phyloP scores from a whole-genome alignment of 1,140 invertebrate species.

The Drosophila prosaltans region DNA sequence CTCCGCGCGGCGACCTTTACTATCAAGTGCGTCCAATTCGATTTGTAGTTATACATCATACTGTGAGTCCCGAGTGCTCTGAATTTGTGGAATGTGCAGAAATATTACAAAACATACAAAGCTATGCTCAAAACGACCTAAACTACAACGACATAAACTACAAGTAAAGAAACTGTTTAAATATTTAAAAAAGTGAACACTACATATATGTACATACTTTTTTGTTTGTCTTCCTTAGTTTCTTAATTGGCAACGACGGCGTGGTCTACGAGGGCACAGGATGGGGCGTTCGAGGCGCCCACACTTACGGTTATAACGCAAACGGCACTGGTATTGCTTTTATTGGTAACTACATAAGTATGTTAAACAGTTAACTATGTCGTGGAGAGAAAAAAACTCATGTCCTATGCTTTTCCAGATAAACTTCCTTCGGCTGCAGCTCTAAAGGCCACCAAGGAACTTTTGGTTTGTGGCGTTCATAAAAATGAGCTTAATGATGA shows the following conservation, averaged over 20 bases:
- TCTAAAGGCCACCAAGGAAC: slow-evolving; percentile 85
- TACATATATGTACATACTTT: no score
- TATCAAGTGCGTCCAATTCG: slow-evolving; percentile 85
- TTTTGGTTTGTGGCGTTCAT: slow-evolving; percentile 86
- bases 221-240: slow-evolving; percentile 83
- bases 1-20: slow-evolving; percentile 83
- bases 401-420: slow-evolving; percentile 80
- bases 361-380: slow-evolving; percentile 34
- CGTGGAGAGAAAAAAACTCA: no score
- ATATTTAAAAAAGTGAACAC: not conserved
- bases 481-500: slow-evolving; percentile 84
- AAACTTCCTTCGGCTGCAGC: slow-evolving; percentile 85
- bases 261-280: slow-evolving; percentile 90
- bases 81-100: slow-evolving; percentile 83
- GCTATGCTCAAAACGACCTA: slow-evolving; percentile 66
- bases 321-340: slow-evolving; percentile 88
- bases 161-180: slow-evolving; percentile 54
- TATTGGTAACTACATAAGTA: slow-evolving; percentile 87
- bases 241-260: slow-evolving; percentile 90
- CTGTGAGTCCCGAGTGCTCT: slow-evolving; percentile 85
- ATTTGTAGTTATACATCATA: slow-evolving; percentile 89
- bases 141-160: slow-evolving; percentile 73
- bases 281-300: slow-evolving; percentile 89
- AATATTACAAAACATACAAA: slow-evolving; percentile 70
- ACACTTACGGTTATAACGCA: slow-evolving; percentile 87